Base-by-base conservation (phyloP, 2,113 vertebrate genomes). In the Clinocottus analis region DNA sequence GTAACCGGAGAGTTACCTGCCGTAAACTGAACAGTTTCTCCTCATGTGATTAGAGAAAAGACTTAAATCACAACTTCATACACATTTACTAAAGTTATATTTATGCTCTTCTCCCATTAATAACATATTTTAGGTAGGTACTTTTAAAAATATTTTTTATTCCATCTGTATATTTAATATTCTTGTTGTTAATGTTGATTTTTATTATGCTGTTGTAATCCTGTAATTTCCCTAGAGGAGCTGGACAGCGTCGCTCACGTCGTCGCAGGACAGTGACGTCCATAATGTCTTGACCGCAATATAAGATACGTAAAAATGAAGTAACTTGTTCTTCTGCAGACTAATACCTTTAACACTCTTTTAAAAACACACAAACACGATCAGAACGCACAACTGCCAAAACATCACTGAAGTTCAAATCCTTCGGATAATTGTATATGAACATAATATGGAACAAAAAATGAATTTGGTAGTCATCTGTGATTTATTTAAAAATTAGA, bases 1-100 rank as follows among this genome's bases (percentile, higher is more conserved):
- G 85, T 75, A 87, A 89, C 79, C 73, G 43, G 56, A 75, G 53
- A 35, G 19, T 25, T 7, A 39, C 31, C 53, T 14, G 31, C 21
- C 3, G 2, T 33, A 5, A 29, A 23, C n/a, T 27, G 8, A 49
- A 35, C 59, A 9, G n/a, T 19, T 41, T 8, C 29, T 59, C 12
- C 23, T 72, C 21, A 7, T 21, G 25, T 43, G 7, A 51, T 21
- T 51, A 3, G 21, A 51, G 19, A 0, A 25, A 55, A 29, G 2
- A 51, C 47, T n/a, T n/a, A 19, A 51, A 45, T 8, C 37, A 25
- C 6, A 27, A 66, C 47, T 47, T 29, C 14, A 9, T 17, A 64
- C 62, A 64, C 7, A 2, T 27, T 41, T 8, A 13, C 51, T 55
- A 2, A 33, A 49, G 17, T 49, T 49, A 51, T 63, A 51, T 63